Evolutionary conservation across 2,113 vertebrate species (phyloP), one percentile per base, ranked within the genome.

Genomic region (Petrocephalus zakoni): DNA sequence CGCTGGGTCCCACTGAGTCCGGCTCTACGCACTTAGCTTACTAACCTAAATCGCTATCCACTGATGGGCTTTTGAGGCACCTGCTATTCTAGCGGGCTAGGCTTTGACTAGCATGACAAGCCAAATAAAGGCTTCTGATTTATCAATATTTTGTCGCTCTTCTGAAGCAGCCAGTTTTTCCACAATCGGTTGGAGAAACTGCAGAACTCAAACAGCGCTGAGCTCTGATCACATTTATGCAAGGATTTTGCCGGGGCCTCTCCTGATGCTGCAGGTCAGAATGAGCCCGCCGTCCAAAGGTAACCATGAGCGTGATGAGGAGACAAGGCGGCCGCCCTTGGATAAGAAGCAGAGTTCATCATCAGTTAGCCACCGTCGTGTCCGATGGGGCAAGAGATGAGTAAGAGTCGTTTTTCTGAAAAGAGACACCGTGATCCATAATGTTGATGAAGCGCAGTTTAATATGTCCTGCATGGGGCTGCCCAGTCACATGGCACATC

Each of bases 371-470:
- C 29, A 78, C 34, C 68, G 37, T 75, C 17, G 29, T 37, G 34
- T 29, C 34, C 72, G 37, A 78, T 78, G 72, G 72, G 72, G 34
- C n/a, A 78, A 78, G 17, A 78, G 72, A 78, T 78, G 72, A 78
- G 29, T 78, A 78, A 78, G 37, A 78, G 13, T 78, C 17, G 15
- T 78, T 42, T 78, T 78, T 68, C 61, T 78, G 72, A 78, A 75
- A 34, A 78, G 72, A 78, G 72, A 78, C 34, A 78, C 72, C 5
- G 34, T 42, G 72, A 78, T 78, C 72, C 72, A 42, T 78, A 78
- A 78, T 78, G 72, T 78, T 78, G 72, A 78, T 78, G 72, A 78
- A 78, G 72, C 15, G 17, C 72, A 78, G 72, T 78, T 78, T 78
- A 78, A 78, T 78, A 78, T 78, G 72, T 78, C 72, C 72, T 78